phyloP scores from a whole-genome alignment of 2,797 vertebrate species.

The Lepilemur ruficaudatus region DNA sequence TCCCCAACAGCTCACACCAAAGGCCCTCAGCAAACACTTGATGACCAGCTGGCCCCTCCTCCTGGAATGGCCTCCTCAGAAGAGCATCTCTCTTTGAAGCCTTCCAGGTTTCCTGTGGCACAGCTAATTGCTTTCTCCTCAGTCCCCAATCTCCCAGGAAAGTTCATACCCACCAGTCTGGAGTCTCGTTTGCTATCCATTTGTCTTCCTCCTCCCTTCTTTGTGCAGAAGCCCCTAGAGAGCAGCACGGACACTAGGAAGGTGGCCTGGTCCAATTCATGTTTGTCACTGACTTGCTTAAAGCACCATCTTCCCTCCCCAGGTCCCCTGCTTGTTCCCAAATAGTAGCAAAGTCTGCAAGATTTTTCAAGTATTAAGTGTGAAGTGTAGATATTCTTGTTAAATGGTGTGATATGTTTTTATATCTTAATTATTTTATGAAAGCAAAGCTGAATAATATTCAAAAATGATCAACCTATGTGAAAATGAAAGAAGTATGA shows the following conservation, averaged over 20 bases:
- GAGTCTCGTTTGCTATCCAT: neutral
- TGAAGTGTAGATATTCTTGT: neutral
- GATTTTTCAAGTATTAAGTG: neutral
- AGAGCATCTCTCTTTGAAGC: neutral
- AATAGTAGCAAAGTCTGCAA: neutral
- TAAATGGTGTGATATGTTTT: neutral
- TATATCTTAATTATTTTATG: neutral
- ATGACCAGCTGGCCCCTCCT: neutral
- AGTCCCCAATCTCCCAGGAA: neutral
- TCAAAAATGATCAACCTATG: neutral
- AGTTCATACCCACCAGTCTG: neutral
- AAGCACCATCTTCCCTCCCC: neutral
- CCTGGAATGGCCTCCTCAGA: neutral
- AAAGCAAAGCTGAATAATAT: neutral
- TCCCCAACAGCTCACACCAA: neutral
- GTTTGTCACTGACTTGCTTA: neutral
- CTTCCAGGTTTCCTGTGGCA: neutral
- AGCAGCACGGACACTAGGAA: neutral
- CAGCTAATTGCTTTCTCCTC: neutral
- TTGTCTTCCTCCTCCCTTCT: neutral
- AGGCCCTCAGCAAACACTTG: neutral
- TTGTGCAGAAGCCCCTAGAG: neutral
- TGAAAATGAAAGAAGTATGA: neutral
- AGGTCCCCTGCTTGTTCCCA: neutral
- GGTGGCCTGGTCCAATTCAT: neutral